Evolutionary conservation across 2,888 invertebrate genomes (phyloP).

Genomic region (Ligdia adustata): DNA sequence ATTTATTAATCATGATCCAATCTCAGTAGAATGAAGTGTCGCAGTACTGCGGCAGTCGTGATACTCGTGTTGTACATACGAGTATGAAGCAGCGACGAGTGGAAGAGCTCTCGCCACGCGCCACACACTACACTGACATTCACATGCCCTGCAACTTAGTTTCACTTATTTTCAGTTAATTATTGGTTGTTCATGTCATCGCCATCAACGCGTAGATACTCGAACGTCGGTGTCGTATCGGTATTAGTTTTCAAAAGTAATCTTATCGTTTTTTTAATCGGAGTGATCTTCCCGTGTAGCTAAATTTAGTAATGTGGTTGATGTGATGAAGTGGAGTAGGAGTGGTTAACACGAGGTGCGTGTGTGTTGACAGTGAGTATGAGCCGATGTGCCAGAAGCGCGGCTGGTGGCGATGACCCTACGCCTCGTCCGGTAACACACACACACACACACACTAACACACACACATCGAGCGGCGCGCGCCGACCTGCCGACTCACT

Average conservation of each 20-base stretch:
- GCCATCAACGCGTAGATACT: constrained; percentile 33
- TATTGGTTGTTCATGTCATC: constrained; percentile 40
- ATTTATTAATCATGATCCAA: constrained; percentile 38
- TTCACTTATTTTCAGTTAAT: constrained; percentile 28
- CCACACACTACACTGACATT: constrained; percentile 10
- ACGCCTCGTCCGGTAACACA: constrained; percentile 63
- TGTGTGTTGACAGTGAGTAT: constrained; percentile 71
- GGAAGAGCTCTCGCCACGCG: constrained; percentile 51
- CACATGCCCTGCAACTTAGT: constrained; percentile 19
- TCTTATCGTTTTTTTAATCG: constrained; percentile 20
- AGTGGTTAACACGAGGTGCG: constrained; percentile 21
- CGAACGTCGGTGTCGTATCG: constrained; percentile 13
- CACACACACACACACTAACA: constrained; percentile 26
- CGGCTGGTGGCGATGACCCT: constrained; percentile 69
- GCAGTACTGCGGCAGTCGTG: no score
- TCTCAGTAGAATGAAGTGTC: constrained; percentile 31
- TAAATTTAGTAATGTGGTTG: no score
- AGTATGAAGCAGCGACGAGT: no score
- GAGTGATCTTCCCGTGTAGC: no score
- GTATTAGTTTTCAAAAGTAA: constrained; percentile 28
- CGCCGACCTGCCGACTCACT: background rate
- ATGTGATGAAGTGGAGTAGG: no score
- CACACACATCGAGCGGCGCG: background rate
- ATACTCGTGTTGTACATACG: no score
- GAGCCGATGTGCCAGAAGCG: constrained; percentile 65